Percentiles rank a stretch among this genome's conserved stretches.
These are phyloP conservation scores for Notarius quadriscutis DNA, from an alignment of 2,113 vertebrate species.

Conservation along the genomic window DNA sequence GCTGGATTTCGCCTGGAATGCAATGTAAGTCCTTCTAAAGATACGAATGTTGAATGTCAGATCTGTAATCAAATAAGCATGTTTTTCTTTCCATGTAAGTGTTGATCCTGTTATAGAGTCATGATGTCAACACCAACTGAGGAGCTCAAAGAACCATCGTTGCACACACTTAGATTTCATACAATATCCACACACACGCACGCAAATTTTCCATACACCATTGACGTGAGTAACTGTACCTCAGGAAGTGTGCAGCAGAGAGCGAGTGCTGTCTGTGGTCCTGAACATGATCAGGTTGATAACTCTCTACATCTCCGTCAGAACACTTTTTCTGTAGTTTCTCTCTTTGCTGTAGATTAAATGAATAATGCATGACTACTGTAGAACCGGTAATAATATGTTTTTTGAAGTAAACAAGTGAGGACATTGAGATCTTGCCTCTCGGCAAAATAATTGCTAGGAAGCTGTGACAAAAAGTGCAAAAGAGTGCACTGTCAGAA, in stretches of 20 bases:
- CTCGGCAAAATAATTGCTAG: constrained; percentile 23
- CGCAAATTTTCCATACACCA: background rate
- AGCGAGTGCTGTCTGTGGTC: constrained; percentile 86
- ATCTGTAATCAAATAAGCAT: background rate
- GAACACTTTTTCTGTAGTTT: background rate
- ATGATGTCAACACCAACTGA: background rate
- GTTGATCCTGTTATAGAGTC: background rate
- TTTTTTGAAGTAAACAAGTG: constrained; percentile 9
- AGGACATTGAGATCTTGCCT: constrained; percentile 17
- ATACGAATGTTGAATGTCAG: background rate
- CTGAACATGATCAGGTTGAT: constrained; percentile 63
- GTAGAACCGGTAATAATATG: background rate
- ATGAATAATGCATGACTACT: constrained; percentile 10
- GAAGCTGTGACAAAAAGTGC: constrained; percentile 30
- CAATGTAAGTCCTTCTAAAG: background rate
- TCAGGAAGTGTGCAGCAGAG: constrained; percentile 51
- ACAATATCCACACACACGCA: background rate
- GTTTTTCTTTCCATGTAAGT: background rate
- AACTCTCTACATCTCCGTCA: background rate
- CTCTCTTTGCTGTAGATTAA: background rate
- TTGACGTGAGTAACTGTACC: background rate
- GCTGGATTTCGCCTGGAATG: background rate
- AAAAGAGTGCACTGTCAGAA: constrained; percentile 22
- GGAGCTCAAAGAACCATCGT: background rate
- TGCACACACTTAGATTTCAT: background rate